Base-by-base conservation (phyloP, 2,797 vertebrate species). In the Fundulus diaphanus region DNA sequence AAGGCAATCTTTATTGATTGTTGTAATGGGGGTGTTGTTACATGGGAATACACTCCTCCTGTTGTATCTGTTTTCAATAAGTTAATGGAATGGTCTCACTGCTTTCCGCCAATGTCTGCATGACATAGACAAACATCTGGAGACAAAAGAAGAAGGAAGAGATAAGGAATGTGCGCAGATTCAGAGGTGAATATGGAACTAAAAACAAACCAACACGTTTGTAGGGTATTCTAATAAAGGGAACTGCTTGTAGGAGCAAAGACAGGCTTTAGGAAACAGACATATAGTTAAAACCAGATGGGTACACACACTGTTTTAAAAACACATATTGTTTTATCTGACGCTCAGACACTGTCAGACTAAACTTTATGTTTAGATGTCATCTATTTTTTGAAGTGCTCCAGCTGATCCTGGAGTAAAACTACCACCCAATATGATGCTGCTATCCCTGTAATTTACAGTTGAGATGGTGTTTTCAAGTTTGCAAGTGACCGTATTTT, bases 41-140 rank as follows among this genome's bases (percentile, higher is more conserved):
- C 72, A 87, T 59, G 77, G 77, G 75, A 89, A 86, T 68, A 48
- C 83, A 82, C 65, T 68, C 72, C 77, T 87, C 78, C 81, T 87
- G 77, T 80, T 84, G 76, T 87, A 85, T 90, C 88, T 92, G 89
- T 82, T 92, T 92, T 85, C 80, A 92, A 89, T 93, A 85, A 92
- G 92, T 87, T 67, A 67, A 80, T 80, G 79, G 79, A 84, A 85
- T 82, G 81, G 65, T 82, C 73, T 52, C 68, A 66, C 72, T 27
- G 67, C 71, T 79, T 57, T 88, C 16, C 31, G 35, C 33, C 31
- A 35, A 29, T 61, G 54, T 67, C 81, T 84, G 73, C 63, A 29
- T 82, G 83, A 82, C 74, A 82, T 31, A 67, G 71, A 86, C 76
- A 86, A 93, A 93, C 86, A 93, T 94, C 90, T 94, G 91, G 90